Percentiles rank a stretch among this genome's conserved stretches.
Conservation (phyloP, 2,888 invertebrate species). For the Thera obeliscata region DNA sequence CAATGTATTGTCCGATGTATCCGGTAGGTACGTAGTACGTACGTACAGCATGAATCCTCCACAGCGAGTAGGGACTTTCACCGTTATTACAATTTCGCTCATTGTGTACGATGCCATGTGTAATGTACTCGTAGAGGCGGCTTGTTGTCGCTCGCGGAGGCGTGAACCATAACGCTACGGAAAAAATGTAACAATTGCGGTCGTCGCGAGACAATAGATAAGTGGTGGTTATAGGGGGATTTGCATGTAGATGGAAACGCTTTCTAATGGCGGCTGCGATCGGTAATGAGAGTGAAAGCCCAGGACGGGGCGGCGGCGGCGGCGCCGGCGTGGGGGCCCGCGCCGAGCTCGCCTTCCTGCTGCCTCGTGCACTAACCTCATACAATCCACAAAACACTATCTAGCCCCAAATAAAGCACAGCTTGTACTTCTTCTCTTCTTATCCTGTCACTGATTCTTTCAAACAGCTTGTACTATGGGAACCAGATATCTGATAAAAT, state of each 20-base stretch:
- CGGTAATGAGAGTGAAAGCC: constrained; percentile 71
- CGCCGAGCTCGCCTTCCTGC: constrained; percentile 12
- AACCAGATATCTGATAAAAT: too few relatives aligned
- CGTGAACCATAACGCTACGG: constrained; percentile 33
- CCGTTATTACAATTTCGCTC: constrained; percentile 34
- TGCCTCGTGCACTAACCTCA: background rate
- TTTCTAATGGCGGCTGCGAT: constrained; percentile 66
- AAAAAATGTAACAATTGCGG: constrained; percentile 58
- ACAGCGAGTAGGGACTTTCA: constrained; percentile 34
- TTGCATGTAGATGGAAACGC: constrained; percentile 71
- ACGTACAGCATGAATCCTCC: constrained; percentile 12
- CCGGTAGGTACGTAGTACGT: constrained; percentile 14
- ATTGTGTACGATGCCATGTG: constrained; percentile 21
- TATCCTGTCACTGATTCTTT: too few relatives aligned
- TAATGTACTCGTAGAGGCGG: constrained; percentile 18
- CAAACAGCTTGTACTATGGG: background rate
- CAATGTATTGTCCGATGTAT: constrained; percentile 22
- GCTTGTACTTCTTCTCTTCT: too few relatives aligned
- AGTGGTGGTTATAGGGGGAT: constrained; percentile 56
- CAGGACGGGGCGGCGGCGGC: constrained; percentile 40
- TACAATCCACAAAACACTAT: background rate
- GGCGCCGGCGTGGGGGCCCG: constrained; percentile 40
- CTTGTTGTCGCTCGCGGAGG: constrained; percentile 23
- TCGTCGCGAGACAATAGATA: constrained; percentile 50
- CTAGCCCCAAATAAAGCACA: too few relatives aligned